phyloP scores from a whole-genome alignment of 1,140 invertebrate genomes.

The Thaumetopoea pityocampa region DNA sequence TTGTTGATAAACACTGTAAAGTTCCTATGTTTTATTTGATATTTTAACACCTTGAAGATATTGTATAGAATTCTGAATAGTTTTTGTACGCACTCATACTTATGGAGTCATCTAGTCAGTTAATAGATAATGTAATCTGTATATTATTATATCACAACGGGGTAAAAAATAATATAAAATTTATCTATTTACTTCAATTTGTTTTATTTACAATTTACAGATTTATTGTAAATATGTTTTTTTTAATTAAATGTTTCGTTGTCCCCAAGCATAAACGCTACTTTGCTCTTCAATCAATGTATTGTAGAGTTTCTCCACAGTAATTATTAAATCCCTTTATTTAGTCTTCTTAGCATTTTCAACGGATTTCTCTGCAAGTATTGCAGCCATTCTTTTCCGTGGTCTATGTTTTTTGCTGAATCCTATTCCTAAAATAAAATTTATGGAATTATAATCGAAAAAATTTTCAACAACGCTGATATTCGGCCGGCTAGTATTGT shows the following conservation, averaged over 20 bases:
- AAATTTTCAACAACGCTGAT: no score
- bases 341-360: slow-evolving; percentile 24
- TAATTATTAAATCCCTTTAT: not conserved
- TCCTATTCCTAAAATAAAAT: slow-evolving; percentile 50
- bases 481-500: no score
- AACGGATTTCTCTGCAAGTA: slow-evolving; percentile 29
- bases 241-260: slow-evolving; percentile 1
- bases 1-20: no score
- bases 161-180: no score
- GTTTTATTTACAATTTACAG: no score
- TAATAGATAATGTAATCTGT: no score
- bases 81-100: slow-evolving; percentile 7
- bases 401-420: slow-evolving; percentile 67
- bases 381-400: slow-evolving; percentile 52
- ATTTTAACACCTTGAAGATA: slow-evolving; percentile 9
- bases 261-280: slow-evolving; percentile 29
- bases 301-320: slow-evolving; percentile 21
- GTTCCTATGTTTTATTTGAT: slow-evolving; percentile 37
- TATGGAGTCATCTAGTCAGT: not conserved
- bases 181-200: no score
- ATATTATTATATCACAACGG: slow-evolving; percentile 12
- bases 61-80: slow-evolving; percentile 12
- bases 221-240: slow-evolving; percentile 1
- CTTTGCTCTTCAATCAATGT: slow-evolving; percentile 23
- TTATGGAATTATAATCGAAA: no score